These are phyloP conservation scores for Acrocera orbiculus DNA, from an alignment of 2,888 invertebrate species.

Conservation along the genomic window DNA sequence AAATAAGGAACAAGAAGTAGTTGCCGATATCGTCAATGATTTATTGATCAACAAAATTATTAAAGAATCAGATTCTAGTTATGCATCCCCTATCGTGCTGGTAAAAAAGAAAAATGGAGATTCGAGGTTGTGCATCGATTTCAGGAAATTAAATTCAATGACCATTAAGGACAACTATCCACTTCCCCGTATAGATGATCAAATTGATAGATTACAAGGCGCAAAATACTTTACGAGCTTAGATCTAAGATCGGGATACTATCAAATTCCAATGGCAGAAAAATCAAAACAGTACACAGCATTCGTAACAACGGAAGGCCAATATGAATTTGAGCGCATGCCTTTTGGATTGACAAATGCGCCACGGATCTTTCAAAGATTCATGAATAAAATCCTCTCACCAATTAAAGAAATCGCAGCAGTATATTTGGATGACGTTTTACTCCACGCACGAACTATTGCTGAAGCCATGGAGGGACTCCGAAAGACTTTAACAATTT, in stretches of 20 bases:
- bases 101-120: conserved; percentile 16
- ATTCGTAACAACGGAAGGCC: conserved; percentile 3
- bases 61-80: conserved; percentile 16
- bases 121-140: conserved; percentile 17
- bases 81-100: conserved; percentile 10
- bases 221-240: conserved; percentile 15
- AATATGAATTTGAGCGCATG: conserved; percentile 18
- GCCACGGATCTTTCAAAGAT: conserved; percentile 18
- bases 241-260: conserved; percentile 15
- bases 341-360: conserved; percentile 21
- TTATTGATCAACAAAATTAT: conserved; percentile 12
- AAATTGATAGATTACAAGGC: not conserved
- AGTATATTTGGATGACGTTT: too few species aligned
- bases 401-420: too few species aligned
- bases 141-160: conserved; percentile 16
- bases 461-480: too few species aligned
- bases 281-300: not conserved
- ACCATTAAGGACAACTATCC: conserved; percentile 9
- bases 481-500: too few species aligned
- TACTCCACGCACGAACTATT: too few species aligned
- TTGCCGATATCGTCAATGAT: conserved; percentile 8
- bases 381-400: conserved; percentile 12
- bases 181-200: not conserved
- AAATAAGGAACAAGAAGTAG: conserved; percentile 6
- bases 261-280: conserved; percentile 1